Evolutionary conservation across 2,113 vertebrate species (phyloP).

Genomic region (Gnathochromis pfefferi): DNA sequence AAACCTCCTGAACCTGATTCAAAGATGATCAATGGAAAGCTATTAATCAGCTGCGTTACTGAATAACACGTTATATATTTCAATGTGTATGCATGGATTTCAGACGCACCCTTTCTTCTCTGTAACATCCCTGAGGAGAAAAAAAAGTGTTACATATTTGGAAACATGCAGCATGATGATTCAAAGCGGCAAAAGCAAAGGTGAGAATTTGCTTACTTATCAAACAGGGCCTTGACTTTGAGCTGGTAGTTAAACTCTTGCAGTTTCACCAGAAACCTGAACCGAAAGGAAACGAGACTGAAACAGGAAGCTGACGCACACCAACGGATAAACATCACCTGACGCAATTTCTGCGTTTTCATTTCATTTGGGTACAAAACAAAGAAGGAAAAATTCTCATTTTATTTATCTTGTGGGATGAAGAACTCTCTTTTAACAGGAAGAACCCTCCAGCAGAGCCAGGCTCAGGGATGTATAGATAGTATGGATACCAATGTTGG

Average conservation of each 20-base stretch:
- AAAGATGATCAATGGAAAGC: neutral
- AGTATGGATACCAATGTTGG: neutral
- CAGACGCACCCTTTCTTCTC: conserved; percentile 89
- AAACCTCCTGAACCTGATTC: conserved; percentile 86
- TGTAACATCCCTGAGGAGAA: conserved; percentile 79
- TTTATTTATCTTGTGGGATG: neutral
- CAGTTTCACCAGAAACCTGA: conserved; percentile 88
- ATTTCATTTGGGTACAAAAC: neutral
- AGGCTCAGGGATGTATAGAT: neutral
- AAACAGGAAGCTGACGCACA: neutral
- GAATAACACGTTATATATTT: neutral
- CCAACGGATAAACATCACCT: neutral
- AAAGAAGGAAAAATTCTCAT: neutral
- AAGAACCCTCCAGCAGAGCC: neutral
- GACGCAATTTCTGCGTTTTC: neutral
- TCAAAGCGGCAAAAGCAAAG: neutral
- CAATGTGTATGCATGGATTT: neutral
- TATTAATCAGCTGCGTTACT: neutral
- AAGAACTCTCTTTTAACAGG: neutral
- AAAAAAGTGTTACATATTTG: neutral
- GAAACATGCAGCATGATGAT: neutral
- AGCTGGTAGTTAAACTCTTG: conserved; percentile 94
- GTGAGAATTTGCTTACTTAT: conserved; percentile 79
- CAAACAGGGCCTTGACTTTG: conserved; percentile 90
- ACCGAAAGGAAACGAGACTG: neutral